These are phyloP conservation scores for Hydrolagus affinis DNA, from an alignment of 2,113 vertebrate genomes.

Conservation along the genomic window DNA sequence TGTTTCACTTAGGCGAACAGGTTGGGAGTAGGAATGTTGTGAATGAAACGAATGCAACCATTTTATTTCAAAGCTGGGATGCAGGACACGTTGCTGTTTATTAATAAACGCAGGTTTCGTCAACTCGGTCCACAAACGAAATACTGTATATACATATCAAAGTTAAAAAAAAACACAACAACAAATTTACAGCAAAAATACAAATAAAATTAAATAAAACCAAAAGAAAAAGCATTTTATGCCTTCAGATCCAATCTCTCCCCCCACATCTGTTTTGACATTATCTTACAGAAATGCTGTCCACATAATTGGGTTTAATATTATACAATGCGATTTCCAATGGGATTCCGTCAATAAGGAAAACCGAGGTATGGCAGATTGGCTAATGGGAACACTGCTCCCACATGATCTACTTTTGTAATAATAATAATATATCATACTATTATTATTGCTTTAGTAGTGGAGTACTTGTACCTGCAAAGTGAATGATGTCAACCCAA, in stretches of 20 bases:
- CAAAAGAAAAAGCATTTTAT: background rate
- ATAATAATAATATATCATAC: too few species aligned
- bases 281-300: background rate
- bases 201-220: constrained; percentile 32
- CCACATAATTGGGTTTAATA: background rate
- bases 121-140: constrained; percentile 7
- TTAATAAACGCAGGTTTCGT: constrained; percentile 14
- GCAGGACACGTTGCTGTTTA: constrained; percentile 20
- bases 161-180: constrained; percentile 1
- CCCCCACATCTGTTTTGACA: background rate
- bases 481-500: too few species aligned
- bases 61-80: constrained; percentile 30
- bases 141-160: constrained; percentile 30
- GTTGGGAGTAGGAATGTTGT: background rate
- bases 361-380: too few species aligned
- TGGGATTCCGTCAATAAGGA: too few species aligned
- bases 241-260: background rate
- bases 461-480: too few species aligned
- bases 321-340: too few species aligned
- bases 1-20: background rate
- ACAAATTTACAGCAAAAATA: constrained; percentile 27
- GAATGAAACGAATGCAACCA: background rate
- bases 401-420: too few species aligned
- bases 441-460: too few species aligned
- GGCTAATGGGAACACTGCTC: too few species aligned